Evolutionary conservation across 2,797 vertebrate species (phyloP).

Genomic region (Chelon auratus): DNA sequence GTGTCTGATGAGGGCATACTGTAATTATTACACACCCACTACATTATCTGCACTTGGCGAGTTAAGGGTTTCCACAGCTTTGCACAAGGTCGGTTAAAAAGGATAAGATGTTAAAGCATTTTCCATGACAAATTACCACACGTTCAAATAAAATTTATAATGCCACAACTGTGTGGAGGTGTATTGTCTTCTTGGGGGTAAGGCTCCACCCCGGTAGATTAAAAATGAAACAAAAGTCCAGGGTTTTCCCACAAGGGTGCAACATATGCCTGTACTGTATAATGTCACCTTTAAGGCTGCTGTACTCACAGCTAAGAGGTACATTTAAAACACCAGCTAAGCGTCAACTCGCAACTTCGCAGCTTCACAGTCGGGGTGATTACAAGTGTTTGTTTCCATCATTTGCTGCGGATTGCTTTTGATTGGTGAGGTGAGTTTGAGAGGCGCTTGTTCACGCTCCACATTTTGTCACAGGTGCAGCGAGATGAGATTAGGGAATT

Average conservation of each 20-base stretch:
- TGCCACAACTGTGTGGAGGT: conserved; percentile 17
- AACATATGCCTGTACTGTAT: conserved; percentile 46
- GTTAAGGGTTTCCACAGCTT: conserved; percentile 39
- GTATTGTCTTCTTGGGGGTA: conserved; percentile 46
- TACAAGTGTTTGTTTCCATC: conserved; percentile 32
- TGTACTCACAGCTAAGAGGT: conserved; percentile 16
- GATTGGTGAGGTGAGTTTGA: conserved; percentile 24
- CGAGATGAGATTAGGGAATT: conserved; percentile 14
- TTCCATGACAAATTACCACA: conserved; percentile 55
- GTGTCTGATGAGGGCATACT: conserved; percentile 2
- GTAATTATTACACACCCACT: conserved; percentile 9
- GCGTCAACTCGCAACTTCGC: conserved; percentile 32
- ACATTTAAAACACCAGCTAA: conserved; percentile 38
- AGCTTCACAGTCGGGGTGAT: conserved; percentile 15
- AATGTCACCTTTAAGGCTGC: conserved; percentile 67
- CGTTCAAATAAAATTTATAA: conserved; percentile 55
- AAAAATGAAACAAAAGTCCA: conserved; percentile 60
- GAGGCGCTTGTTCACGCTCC: conserved; percentile 4
- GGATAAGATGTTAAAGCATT: conserved; percentile 41
- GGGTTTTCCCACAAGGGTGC: conserved; percentile 60
- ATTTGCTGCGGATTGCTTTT: conserved; percentile 23
- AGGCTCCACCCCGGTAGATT: conserved; percentile 38
- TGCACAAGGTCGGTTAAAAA: conserved; percentile 40
- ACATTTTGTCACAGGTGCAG: conserved; percentile 28
- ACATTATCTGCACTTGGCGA: conserved; percentile 11